Base-by-base conservation (phyloP, 2,888 invertebrate species). In the Acanthopleura granulata region DNA sequence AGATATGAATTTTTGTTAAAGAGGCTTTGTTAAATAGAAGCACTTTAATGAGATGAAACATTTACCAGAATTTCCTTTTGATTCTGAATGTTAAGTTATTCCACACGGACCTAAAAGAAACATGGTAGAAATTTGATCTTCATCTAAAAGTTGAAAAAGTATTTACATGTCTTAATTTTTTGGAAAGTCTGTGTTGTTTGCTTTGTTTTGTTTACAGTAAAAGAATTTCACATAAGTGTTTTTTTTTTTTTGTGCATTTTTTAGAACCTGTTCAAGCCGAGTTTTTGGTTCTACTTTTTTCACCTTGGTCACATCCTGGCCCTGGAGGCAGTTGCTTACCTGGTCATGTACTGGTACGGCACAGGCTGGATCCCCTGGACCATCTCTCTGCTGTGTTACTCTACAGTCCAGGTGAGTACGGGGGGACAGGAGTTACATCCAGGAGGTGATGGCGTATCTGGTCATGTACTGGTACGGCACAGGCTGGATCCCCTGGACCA, bases 201-300 rank as follows among this genome's bases (percentile, higher is more conserved):
- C 15, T 18, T 29, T 71, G 62, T 61, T 9, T n/a, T 72, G 57
- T 15, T 40, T 40, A 6, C 9, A 40, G 40, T 40, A 6, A 40
- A 40, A n/a, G n/a, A n/a, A 40, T 9, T 9, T 40, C 40, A 40
- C 40, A 3, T 6, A 6, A 40, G 4, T 40, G 3, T 40, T 6
- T 6, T 74, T 29, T 18, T 61, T 29, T 73, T 62, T 77, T n/a
- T n/a, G n/a, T n/a, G n/a, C n/a, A 62, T 74, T 72, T 81, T 82
- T 50, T 83, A 89, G 89, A 87, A 83, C 72, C 78, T 87, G 57
- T 90, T 88, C 79, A 83, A 85, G 51, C 85, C 89, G 14, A 89
- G 86, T 73, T 77, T 79, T 66, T 61, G 80, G 14, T 90, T 90
- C 79, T 90, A 83, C 80, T 49, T 79, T 0, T n/a, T 86, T 1